Evolutionary conservation across 1,140 invertebrate genomes (phyloP).

Genomic region (Diorhabda carinulata): DNA sequence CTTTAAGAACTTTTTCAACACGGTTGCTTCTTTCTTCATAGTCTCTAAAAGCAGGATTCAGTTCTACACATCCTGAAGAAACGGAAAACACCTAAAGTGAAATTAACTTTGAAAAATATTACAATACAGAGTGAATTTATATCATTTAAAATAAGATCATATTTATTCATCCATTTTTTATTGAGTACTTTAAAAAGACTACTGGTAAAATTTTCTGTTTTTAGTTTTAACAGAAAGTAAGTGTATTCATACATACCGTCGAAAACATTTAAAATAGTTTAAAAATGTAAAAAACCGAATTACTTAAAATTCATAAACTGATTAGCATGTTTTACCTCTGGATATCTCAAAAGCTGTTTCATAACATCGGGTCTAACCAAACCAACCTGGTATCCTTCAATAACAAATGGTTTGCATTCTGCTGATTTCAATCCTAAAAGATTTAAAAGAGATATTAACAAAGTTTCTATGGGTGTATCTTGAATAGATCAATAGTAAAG

Average conservation of each 20-base stretch:
- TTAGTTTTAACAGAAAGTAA: too few species aligned
- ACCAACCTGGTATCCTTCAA: slow-evolving; percentile 84
- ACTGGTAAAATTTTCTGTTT: too few species aligned
- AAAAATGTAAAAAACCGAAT: not conserved
- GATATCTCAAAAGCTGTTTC: slow-evolving; percentile 72
- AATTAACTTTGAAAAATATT: not conserved
- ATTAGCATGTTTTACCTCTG: slow-evolving; percentile 59
- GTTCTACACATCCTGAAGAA: slow-evolving; percentile 66
- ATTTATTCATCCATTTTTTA: too few species aligned
- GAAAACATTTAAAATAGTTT: too few species aligned
- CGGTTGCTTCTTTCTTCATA: slow-evolving; percentile 73
- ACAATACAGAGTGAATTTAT: too few species aligned
- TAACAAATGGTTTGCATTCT: slow-evolving; percentile 79
- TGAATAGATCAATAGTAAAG: slow-evolving; percentile 32
- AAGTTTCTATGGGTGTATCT: slow-evolving; percentile 24
- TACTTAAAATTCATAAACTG: too few species aligned
- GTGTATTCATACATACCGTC: too few species aligned
- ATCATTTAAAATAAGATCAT: too few species aligned
- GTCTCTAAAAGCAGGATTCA: slow-evolving; percentile 80
- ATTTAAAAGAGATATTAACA: slow-evolving; percentile 12
- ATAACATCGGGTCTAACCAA: slow-evolving; percentile 77
- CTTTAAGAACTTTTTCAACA: slow-evolving; percentile 74
- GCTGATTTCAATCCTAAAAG: slow-evolving; percentile 48
- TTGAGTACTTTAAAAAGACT: too few species aligned
- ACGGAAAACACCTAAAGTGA: slow-evolving; percentile 63